These are phyloP conservation scores for Mastomys coucha DNA, from an alignment of 2,113 vertebrate genomes.

Conservation along the genomic window DNA sequence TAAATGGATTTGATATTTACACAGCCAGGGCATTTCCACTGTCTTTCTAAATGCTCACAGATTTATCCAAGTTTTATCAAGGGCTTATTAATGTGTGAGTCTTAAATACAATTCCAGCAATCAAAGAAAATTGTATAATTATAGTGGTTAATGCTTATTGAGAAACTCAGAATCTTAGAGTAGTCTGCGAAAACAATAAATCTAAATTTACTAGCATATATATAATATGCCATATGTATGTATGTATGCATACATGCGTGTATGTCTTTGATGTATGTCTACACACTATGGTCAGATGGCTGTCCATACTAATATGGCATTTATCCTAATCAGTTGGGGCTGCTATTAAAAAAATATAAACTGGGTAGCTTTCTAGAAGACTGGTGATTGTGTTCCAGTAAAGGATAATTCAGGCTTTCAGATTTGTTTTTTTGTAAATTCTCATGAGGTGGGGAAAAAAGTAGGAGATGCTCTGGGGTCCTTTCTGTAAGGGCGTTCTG, in stretches of 20 bases:
- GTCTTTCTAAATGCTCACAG: constrained; percentile 14
- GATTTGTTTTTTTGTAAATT: not conserved
- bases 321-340: not conserved
- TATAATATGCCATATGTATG: not conserved
- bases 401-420: not conserved
- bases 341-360: not conserved
- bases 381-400: not conserved
- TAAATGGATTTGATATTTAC: not conserved
- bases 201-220: not conserved
- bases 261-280: not conserved
- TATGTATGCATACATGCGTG: not conserved
- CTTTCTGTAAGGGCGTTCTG: not conserved
- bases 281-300: not conserved
- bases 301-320: not conserved
- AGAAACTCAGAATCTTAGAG: constrained; percentile 25
- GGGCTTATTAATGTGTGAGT: not conserved
- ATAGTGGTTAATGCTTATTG: not conserved
- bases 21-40: not conserved
- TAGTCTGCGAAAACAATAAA: not conserved
- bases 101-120: constrained; percentile 35
- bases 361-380: not conserved
- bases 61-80: constrained; percentile 40
- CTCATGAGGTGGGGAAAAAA: not conserved
- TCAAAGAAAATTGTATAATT: constrained; percentile 26
- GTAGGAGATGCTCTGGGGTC: not conserved